Percentiles rank a stretch among this genome's conserved stretches.
These are phyloP conservation scores for Rhynchomys soricoides DNA, from an alignment of 2,113 vertebrate species.

Conservation along the genomic window DNA sequence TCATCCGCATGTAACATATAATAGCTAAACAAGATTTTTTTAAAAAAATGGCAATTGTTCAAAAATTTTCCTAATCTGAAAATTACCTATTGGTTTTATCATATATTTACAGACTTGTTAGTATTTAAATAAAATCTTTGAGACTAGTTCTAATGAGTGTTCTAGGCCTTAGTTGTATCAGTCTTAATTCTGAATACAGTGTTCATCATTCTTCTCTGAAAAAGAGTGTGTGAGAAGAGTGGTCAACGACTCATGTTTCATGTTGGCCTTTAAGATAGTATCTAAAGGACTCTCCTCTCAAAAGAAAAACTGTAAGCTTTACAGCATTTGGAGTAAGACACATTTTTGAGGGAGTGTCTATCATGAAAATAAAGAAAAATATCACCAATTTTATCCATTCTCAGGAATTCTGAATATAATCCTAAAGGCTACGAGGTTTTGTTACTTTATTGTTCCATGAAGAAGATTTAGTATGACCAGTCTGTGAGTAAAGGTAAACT, in stretches of 20 bases:
- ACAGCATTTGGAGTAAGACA: neutral
- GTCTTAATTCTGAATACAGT: neutral
- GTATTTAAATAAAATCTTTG: neutral
- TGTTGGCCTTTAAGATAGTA: neutral
- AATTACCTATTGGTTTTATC: accelerated
- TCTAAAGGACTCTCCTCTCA: accelerated
- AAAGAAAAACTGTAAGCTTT: neutral
- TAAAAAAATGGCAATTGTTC: neutral
- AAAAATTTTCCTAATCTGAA: neutral
- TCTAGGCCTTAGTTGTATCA: neutral
- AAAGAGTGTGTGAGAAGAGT: neutral
- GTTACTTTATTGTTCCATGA: neutral
- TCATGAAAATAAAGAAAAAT: neutral
- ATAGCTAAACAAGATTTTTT: neutral
- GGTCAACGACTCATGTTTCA: neutral
- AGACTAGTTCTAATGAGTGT: neutral
- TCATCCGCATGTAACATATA: neutral
- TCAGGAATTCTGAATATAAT: neutral
- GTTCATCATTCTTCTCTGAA: neutral
- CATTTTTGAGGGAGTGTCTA: neutral
- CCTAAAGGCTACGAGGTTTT: neutral
- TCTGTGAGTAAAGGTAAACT: neutral
- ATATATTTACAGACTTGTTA: neutral
- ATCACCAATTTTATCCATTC: neutral
- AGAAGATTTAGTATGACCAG: neutral